Evolutionary conservation across 2,797 vertebrate species (phyloP).

Genomic region (Hypotaenidia okinawae): DNA sequence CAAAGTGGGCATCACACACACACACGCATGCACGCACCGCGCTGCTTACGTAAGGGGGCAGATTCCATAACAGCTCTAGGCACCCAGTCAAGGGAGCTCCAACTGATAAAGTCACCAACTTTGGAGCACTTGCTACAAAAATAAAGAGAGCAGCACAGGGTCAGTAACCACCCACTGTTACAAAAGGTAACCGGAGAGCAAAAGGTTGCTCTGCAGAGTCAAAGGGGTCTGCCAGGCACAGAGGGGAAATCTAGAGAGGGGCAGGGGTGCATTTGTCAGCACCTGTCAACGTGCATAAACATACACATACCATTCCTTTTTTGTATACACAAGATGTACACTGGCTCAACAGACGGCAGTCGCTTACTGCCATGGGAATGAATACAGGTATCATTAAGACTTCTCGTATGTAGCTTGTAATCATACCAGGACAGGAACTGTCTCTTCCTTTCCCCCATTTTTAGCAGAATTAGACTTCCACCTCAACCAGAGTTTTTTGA

Average conservation of each 20-base stretch:
- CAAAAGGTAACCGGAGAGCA: background rate
- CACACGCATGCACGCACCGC: too few relatives aligned
- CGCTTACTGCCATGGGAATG: rapidly evolving
- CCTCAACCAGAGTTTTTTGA: background rate
- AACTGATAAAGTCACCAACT: background rate
- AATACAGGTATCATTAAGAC: background rate
- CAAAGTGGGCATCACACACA: background rate
- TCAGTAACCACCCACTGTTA: rapidly evolving
- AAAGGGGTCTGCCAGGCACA: background rate
- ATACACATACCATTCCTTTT: background rate
- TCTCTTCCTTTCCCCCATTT: background rate
- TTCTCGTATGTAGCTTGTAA: background rate
- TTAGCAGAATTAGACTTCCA: background rate
- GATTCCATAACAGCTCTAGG: background rate
- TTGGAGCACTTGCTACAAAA: background rate
- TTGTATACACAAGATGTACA: rapidly evolving
- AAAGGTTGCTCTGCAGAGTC: background rate
- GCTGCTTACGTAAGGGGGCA: background rate
- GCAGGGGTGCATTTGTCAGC: background rate
- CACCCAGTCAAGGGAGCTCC: background rate
- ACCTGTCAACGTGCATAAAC: background rate
- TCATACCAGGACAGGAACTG: background rate
- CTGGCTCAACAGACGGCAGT: rapidly evolving
- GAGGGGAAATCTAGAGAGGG: background rate
- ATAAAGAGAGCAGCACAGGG: rapidly evolving